Evolutionary conservation across 2,888 invertebrate genomes (phyloP), one percentile per base, ranked within the genome.

Genomic region (Cephonodes hylas): DNA sequence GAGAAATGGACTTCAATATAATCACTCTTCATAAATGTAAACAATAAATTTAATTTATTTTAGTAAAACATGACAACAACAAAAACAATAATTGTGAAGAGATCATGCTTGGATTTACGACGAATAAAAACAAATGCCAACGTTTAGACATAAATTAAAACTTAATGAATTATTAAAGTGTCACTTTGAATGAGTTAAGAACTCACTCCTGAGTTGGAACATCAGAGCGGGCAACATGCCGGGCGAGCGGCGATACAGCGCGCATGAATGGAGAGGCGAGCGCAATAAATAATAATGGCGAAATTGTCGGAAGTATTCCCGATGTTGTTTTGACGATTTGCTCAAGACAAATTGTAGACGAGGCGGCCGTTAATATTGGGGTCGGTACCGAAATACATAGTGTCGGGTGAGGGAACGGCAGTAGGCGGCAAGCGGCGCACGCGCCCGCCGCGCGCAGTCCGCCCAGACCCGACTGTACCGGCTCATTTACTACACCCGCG

Each of bases 381-480:
- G 92, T 89, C 92, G 91, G 83, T 87, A 89, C 92, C 79, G 86
- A 92, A 92, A 92, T 91, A 91, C 88, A 88, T 86, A 84, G 80
- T 83, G 86, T 84, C 81, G 78, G 76, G 79, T 72, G 78, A 79
- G 77, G 85, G 81, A 84, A 79, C 88, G 87, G 83, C 90, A 91
- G 91, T 90, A 89, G 87, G 88, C 86, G 89, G 83, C 83, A 81
- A 85, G 85, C 89, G 90, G 89, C 91, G 91, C 84, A 78, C 81
- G 85, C 86, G 86, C 91, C 88, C 82, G 86, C 86, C 86, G 89
- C 88, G 86, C 91, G 83, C 82, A 80, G 66, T 80, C 79, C 82
- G 78, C 80, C 76, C 83, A 80, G 80, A 81, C 78, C 76, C 84
- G 74, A 83, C 85, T 83, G 83, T 81, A 83, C 81, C 84, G 86